Conservation (phyloP, 2,113 vertebrate genomes). For the Phainopepla nitens region DNA sequence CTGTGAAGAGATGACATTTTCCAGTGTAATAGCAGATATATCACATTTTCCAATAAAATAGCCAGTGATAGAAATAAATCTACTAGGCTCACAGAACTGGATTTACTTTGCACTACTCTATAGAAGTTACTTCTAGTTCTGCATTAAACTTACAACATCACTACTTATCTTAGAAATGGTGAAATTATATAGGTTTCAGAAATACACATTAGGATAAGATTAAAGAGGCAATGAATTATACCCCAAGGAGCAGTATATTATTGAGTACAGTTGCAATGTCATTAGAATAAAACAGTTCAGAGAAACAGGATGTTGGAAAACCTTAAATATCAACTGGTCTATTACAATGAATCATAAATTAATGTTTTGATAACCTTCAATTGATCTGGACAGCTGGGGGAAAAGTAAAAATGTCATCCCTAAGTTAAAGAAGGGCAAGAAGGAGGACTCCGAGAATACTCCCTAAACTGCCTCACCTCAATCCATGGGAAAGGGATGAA, state of each 20-base stretch:
- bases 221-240: background rate
- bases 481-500: background rate
- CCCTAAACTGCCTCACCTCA: accelerated
- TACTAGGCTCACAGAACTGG: background rate
- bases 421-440: background rate
- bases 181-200: background rate
- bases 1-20: background rate
- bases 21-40: background rate
- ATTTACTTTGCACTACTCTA: background rate
- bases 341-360: background rate
- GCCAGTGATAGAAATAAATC: background rate
- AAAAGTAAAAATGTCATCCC: background rate
- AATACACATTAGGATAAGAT: background rate
- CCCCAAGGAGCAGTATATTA: background rate
- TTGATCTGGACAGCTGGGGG: background rate
- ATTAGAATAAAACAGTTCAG: background rate
- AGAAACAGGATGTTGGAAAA: background rate
- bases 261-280: background rate
- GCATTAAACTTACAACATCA: background rate
- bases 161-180: background rate
- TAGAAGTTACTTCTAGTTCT: background rate
- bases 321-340: background rate
- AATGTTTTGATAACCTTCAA: background rate
- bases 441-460: background rate
- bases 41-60: background rate